Conservation (phyloP, 2,113 vertebrate genomes). For the Paratilapia polleni region DNA sequence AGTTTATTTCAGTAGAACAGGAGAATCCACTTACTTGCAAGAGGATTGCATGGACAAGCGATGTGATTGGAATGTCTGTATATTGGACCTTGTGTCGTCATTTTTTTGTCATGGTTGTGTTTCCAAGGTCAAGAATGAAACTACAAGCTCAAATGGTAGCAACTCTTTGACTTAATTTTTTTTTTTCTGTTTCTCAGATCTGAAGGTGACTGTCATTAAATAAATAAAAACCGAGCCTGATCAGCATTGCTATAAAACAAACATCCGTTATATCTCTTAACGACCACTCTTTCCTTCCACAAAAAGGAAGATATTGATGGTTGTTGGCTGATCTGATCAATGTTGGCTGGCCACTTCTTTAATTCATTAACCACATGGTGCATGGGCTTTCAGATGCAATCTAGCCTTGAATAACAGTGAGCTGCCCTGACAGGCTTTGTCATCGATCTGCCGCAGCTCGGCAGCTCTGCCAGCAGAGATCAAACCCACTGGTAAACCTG, state of each 20-base stretch:
- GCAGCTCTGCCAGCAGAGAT: slow-evolving; percentile 38
- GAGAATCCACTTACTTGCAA: not conserved
- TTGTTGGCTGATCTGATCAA: slow-evolving; percentile 61
- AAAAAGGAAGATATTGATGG: slow-evolving; percentile 51
- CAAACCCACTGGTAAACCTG: slow-evolving; percentile 57
- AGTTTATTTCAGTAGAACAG: not conserved
- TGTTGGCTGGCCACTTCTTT: slow-evolving; percentile 62
- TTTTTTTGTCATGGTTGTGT: not conserved
- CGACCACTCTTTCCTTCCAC: slow-evolving; percentile 23
- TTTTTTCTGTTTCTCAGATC: slow-evolving; percentile 1
- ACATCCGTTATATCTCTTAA: slow-evolving; percentile 14
- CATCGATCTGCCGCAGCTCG: slow-evolving; percentile 66
- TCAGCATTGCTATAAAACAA: slow-evolving; percentile 8
- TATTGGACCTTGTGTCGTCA: not conserved
- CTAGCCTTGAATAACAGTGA: slow-evolving; percentile 58
- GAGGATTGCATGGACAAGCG: not conserved
- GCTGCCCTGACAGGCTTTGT: slow-evolving; percentile 61
- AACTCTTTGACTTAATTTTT: not conserved
- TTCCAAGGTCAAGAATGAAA: not conserved
- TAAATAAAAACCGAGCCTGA: slow-evolving; percentile 23
- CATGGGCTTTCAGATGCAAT: slow-evolving; percentile 65
- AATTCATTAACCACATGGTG: slow-evolving; percentile 62
- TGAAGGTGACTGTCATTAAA: slow-evolving; percentile 7
- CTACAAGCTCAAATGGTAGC: not conserved
- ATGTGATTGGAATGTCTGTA: not conserved